Evolutionary conservation across 1,140 invertebrate genomes (phyloP), one percentile per base, ranked within the genome.

Genomic region (Ganaspis sp.): DNA sequence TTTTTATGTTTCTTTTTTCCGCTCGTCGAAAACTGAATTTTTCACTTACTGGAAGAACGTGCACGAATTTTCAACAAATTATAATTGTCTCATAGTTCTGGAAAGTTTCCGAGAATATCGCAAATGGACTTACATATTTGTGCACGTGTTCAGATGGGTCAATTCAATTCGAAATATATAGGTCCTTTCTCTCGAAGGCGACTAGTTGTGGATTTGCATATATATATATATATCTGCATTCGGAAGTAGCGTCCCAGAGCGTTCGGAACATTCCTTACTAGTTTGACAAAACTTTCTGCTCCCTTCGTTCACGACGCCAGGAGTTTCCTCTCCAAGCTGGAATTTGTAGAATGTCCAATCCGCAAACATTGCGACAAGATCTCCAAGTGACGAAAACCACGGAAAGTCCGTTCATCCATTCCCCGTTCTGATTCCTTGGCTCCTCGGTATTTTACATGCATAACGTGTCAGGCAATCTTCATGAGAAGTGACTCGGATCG

Each of bases 291-390:
- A 64, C 23, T 64, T 64, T 64, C 21, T 26, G 58, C 26, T 64
- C n/a, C 15, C 45, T n/a, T 58, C 4, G 58, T 15, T 0, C 15
- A 9, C 21, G 0, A n/a, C 58, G 58, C 23, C 23, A 12, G 12
- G 58, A 64, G 23, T 29, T 64, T 64, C 58, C 23, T 15, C 9
- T 15, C 15, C 8, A 64, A 26, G 23, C 12, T 34, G 58, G 58
- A 34, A 64, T 64, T 64, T 29, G 9, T n/a, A 64, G 58, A 64
- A 64, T 64, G 58, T 64, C 58, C 58, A 64, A 64, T 64, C 58
- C 58, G 23, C 58, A 64, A 64, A 64, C 58, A 34, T 64, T 64
- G 23, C 58, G 26, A 64, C 26, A 64, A 64, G 58, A 64, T 64
- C 58, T 29, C 21, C 23, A 29, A 64, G 58, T 64, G 58, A 64